A percentile compares a stretch with the other conserved stretches of the same genome.
phyloP scores from a whole-genome alignment of 2,888 invertebrate species.

The Congeria kusceri region DNA sequence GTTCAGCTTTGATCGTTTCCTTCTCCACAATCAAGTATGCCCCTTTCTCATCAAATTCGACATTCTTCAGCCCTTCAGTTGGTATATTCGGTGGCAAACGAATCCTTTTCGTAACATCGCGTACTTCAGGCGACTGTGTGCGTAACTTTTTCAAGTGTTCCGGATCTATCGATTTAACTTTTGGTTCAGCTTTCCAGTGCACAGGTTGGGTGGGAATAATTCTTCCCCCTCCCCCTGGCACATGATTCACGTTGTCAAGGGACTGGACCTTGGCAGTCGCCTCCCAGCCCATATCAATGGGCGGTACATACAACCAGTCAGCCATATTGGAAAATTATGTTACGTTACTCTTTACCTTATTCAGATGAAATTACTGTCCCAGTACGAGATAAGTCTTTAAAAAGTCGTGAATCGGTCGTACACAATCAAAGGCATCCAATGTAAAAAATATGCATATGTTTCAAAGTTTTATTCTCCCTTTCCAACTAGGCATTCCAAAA shows the following conservation, averaged over 20 bases:
- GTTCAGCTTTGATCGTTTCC: constrained; percentile 50
- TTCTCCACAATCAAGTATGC: constrained; percentile 57
- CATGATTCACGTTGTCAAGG: constrained; percentile 93
- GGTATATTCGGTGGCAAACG: constrained; percentile 54
- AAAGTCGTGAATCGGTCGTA: no score
- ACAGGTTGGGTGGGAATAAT: constrained; percentile 63
- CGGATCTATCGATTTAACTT: constrained; percentile 70
- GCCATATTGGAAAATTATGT: constrained; percentile 34
- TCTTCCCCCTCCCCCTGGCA: constrained; percentile 88
- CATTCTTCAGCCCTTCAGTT: constrained; percentile 73
- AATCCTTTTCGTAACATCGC: constrained; percentile 54
- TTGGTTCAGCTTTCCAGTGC: constrained; percentile 69
- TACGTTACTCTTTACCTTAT: no score
- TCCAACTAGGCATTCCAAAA: no score
- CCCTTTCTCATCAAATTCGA: constrained; percentile 64
- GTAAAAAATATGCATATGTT: no score
- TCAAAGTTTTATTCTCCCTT: no score
- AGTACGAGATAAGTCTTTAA: no score
- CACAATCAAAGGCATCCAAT: no score
- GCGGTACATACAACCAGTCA: constrained; percentile 66
- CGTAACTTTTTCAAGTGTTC: constrained; percentile 51
- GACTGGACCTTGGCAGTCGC: constrained; percentile 90
- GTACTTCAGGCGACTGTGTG: constrained; percentile 34
- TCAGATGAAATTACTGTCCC: no score
- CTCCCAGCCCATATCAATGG: constrained; percentile 74